These are phyloP conservation scores for Cerastis leucographa DNA, from an alignment of 2,888 invertebrate species.

Conservation along the genomic window DNA sequence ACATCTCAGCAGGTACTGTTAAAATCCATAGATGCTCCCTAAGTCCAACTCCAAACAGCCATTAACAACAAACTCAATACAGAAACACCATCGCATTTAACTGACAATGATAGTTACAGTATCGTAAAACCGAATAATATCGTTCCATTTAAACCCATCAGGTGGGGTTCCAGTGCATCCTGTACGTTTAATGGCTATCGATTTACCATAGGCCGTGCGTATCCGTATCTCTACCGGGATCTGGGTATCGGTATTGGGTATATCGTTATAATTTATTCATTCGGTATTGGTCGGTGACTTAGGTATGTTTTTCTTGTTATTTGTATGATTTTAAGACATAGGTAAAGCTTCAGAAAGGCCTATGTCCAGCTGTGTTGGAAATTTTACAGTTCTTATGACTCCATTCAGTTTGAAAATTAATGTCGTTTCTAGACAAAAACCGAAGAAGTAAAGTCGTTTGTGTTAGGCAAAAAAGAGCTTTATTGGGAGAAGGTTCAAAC, in stretches of 20 bases:
- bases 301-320: slow-evolving; percentile 28
- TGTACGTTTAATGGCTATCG: slow-evolving; percentile 75
- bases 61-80: slow-evolving; percentile 9
- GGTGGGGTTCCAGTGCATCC: slow-evolving; percentile 61
- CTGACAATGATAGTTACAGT: slow-evolving; percentile 38
- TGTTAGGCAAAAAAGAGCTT: background rate
- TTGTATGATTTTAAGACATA: background rate
- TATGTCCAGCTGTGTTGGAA: background rate
- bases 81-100: slow-evolving; percentile 30
- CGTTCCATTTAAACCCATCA: slow-evolving; percentile 55
- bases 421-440: background rate
- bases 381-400: background rate
- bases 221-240: slow-evolving; percentile 66
- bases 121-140: slow-evolving; percentile 57
- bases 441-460: background rate
- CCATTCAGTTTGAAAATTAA: background rate
- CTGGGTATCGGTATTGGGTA: slow-evolving; percentile 38
- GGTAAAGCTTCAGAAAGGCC: background rate
- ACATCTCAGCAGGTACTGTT: too few species aligned
- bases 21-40: background rate
- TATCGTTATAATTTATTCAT: slow-evolving; percentile 46
- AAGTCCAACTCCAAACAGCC: background rate
- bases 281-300: slow-evolving; percentile 17
- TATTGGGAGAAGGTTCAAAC: background rate
- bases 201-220: slow-evolving; percentile 74